Conservation (phyloP, 2,797 vertebrate species). For the Sebastes variabilis region DNA sequence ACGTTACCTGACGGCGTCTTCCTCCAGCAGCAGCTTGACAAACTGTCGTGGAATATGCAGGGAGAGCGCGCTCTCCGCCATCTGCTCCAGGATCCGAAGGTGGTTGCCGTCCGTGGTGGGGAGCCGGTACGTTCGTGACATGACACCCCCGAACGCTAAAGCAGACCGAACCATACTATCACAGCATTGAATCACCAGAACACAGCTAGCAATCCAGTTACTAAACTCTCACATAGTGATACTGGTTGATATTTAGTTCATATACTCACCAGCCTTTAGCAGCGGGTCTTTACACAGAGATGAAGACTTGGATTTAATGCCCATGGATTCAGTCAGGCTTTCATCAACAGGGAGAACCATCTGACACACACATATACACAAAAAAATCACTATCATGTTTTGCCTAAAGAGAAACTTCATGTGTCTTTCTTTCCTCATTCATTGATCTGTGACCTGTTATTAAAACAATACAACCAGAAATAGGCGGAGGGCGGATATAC, state of each 20-base stretch:
- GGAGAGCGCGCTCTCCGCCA: slow-evolving; percentile 94
- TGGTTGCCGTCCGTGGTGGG: slow-evolving; percentile 98
- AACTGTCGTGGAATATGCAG: slow-evolving; percentile 96
- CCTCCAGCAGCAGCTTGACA: slow-evolving; percentile 95
- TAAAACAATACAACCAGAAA: background rate
- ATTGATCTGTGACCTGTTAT: background rate
- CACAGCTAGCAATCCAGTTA: background rate
- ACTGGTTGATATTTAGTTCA: background rate
- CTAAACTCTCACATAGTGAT: background rate
- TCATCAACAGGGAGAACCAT: slow-evolving; percentile 97
- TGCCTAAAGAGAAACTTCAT: background rate
- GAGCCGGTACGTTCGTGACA: slow-evolving; percentile 97
- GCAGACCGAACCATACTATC: background rate
- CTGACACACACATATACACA: slow-evolving; percentile 69
- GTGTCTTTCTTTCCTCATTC: background rate
- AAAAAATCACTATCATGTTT: background rate
- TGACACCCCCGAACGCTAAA: slow-evolving; percentile 93
- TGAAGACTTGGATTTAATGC: slow-evolving; percentile 93
- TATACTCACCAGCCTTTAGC: slow-evolving; percentile 90
- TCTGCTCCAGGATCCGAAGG: slow-evolving; percentile 96
- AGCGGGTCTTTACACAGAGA: slow-evolving; percentile 94
- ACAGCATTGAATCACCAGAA: background rate
- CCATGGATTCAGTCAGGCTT: slow-evolving; percentile 94
- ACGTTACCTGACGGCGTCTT: slow-evolving; percentile 93
- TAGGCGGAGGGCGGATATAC: background rate